Evolutionary conservation across 2,113 vertebrate species (phyloP).

Genomic region (Salminus brasiliensis): DNA sequence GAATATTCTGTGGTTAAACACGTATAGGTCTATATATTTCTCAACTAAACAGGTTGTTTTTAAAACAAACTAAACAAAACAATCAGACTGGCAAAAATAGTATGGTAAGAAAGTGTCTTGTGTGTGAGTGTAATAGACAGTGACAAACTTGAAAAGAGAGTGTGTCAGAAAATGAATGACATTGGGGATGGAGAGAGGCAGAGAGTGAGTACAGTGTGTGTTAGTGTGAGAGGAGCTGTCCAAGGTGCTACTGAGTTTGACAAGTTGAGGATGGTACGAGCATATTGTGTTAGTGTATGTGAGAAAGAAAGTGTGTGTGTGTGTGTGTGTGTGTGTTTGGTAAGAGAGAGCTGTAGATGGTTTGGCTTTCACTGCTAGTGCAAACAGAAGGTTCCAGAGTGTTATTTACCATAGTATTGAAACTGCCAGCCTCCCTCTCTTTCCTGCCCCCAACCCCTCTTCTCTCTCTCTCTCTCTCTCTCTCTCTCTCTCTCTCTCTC

Average conservation of each 20-base stretch:
- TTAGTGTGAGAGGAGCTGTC: conserved; percentile 50
- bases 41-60: too few species aligned
- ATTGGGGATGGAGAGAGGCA: conserved; percentile 22
- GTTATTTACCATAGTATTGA: conserved; percentile 36
- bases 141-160: conserved; percentile 15
- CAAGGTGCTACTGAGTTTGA: conserved; percentile 57
- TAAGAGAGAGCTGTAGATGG: conserved; percentile 39
- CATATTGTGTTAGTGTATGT: conserved; percentile 51
- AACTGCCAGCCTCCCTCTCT: conserved; percentile 39
- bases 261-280: conserved; percentile 45
- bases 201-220: conserved; percentile 18
- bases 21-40: not conserved
- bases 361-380: conserved; percentile 52
- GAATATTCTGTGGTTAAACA: not conserved
- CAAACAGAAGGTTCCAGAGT: conserved; percentile 57
- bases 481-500: conserved; percentile 22
- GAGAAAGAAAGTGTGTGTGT: too few species aligned
- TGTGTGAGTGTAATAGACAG: conserved; percentile 11
- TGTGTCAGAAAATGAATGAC: conserved; percentile 28
- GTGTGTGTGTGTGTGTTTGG: too few species aligned
- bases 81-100: too few species aligned
- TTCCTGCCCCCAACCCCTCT: too few species aligned
- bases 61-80: too few species aligned
- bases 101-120: not conserved
- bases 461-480: conserved; percentile 31